These are phyloP conservation scores for Cosmia trapezina DNA, from an alignment of 2,888 invertebrate species.

Conservation along the genomic window DNA sequence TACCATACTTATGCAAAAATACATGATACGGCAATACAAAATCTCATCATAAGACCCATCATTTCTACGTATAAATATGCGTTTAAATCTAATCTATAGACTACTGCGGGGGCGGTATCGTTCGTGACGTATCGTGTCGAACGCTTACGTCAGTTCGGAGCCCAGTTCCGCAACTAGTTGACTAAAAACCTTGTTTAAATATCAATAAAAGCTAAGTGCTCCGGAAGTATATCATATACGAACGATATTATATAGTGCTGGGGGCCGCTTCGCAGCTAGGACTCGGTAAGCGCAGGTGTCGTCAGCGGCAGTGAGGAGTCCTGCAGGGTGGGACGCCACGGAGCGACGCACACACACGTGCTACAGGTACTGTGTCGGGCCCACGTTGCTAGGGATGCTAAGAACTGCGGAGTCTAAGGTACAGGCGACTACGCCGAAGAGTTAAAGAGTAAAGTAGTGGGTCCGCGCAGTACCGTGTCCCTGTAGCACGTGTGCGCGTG, in stretches of 20 bases:
- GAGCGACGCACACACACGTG: not conserved
- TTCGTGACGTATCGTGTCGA: constrained; percentile 34
- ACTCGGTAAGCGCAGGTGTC: constrained; percentile 17
- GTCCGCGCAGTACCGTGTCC: not conserved
- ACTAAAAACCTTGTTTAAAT: constrained; percentile 73
- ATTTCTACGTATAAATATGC: constrained; percentile 77
- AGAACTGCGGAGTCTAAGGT: not conserved
- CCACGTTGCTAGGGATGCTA: not conserved
- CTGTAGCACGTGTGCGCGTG: not conserved
- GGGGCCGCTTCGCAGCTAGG: constrained; percentile 37
- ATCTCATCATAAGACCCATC: constrained; percentile 82
- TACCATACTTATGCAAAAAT: constrained; percentile 81
- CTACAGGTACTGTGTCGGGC: not conserved
- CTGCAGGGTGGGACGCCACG: not conserved
- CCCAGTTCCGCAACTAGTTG: constrained; percentile 68
- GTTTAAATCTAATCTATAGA: constrained; percentile 72
- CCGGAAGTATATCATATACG: constrained; percentile 72
- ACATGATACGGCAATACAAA: constrained; percentile 81
- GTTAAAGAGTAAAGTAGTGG: not conserved
- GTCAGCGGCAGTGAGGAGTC: not conserved
- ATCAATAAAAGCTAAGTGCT: constrained; percentile 76
- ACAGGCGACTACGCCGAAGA: not conserved
- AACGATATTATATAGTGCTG: constrained; percentile 55
- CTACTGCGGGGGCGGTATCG: constrained; percentile 66
- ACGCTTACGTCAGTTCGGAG: constrained; percentile 36